A percentile compares a stretch with the other conserved stretches of the same genome.
Conservation (phyloP, 1,140 invertebrate species). For the Scaptomyza graminum region DNA sequence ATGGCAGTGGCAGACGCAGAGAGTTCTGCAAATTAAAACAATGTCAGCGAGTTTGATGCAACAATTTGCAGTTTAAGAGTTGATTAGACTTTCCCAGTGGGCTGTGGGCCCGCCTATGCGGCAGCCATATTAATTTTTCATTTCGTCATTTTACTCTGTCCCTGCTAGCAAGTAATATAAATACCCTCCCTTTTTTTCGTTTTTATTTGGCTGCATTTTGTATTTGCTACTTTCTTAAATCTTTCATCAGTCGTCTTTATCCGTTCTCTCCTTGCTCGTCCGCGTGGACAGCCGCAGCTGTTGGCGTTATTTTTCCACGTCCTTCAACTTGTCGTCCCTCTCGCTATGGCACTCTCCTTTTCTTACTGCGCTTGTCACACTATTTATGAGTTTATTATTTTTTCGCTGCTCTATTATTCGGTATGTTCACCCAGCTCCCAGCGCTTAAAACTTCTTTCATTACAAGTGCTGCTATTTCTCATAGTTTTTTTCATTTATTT, state of each 20-base stretch:
- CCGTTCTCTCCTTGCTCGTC: conserved; percentile 11
- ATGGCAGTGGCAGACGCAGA: neutral
- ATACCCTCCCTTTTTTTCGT: conserved; percentile 2
- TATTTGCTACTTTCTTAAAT: conserved; percentile 53
- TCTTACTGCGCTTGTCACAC: conserved; percentile 54
- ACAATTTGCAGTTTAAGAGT: conserved; percentile 55
- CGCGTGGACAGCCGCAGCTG: conserved; percentile 28
- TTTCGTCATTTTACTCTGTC: conserved; percentile 19
- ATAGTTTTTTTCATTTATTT: conserved; percentile 46
- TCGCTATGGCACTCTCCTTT: conserved; percentile 16
- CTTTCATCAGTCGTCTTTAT: conserved; percentile 55
- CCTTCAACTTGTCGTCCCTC: conserved; percentile 26
- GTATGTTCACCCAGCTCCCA: conserved; percentile 16
- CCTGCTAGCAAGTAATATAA: neutral
- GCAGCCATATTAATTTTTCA: conserved; percentile 52
- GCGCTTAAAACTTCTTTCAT: conserved; percentile 73
- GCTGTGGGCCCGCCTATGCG: conserved; percentile 36
- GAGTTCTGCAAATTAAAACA: conserved; percentile 71
- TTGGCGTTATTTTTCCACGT: conserved; percentile 53
- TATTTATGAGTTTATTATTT: conserved; percentile 79
- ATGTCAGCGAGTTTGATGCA: conserved; percentile 62
- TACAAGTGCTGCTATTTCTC: conserved; percentile 76
- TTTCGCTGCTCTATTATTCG: conserved; percentile 64
- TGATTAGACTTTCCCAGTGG: conserved; percentile 56
- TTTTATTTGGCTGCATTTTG: conserved; percentile 12